Base-by-base conservation (phyloP, 2,797 vertebrate genomes). In the Taenioides sp. region DNA sequence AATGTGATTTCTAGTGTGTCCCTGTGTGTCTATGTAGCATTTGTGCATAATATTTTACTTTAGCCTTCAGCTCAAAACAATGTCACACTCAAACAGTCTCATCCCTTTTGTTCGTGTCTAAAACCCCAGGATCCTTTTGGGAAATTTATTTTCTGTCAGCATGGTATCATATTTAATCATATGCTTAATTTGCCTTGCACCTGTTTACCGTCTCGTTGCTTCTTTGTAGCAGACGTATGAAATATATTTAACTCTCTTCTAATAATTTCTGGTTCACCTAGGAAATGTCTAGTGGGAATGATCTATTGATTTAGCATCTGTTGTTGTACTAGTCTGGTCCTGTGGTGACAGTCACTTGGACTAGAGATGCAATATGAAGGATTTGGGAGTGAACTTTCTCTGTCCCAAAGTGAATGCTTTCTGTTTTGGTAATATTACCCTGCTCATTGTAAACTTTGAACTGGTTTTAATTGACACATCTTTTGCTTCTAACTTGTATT, bases 271-370 rank as follows among this genome's bases (percentile, higher is more conserved):
- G 49, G 65, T 67, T 65, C 70, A 90, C 88, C 88, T 84, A 74
- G 85, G 86, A 91, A 74, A 81, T 77, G 77, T n/a, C 78, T 63
- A 84, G 79, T 80, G 88, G 71, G 89, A 87, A 92, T 90, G 71
- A 91, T 92, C 62, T 88, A 92, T 91, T 85, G 91, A 92, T 93
- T 91, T 81, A 31, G 66, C 52, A 37, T 67, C 50, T 57, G 73
- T 9, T 67, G 20, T 79, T 83, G 71, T 80, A 74, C 65, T 76
- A 67, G 73, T 87, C 67, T 79, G 79, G 75, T 73, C 58, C 76
- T 5, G 71, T 67, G 69, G 79, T 76, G 68, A 40, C 71, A 68
- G 63, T 67, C 79, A 84, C 78, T 75, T 66, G 70, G 71, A 67
- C 57, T 72, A 70, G 76, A 70, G 75, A 31, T 28, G 25, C 25